Percentiles rank a stretch among this genome's conserved stretches.
phyloP scores from a whole-genome alignment of 2,888 invertebrate species.

The Parelbella ahira region DNA sequence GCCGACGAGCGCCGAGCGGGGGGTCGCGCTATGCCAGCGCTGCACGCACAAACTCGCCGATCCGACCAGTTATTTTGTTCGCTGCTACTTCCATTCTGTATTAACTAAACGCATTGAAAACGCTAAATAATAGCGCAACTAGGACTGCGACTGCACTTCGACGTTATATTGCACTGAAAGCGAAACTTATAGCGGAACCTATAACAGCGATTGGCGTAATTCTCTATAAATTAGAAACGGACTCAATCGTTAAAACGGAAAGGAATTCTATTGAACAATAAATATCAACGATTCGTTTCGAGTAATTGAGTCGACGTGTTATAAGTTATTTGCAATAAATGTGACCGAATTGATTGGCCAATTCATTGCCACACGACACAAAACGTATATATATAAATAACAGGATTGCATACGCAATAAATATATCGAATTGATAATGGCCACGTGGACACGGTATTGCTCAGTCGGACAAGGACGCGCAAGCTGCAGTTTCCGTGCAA shows the following conservation, averaged over 20 bases:
- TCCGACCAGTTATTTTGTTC: slow-evolving; percentile 52
- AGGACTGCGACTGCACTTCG: slow-evolving; percentile 13
- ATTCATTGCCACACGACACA: slow-evolving; percentile 20
- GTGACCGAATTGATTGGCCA: slow-evolving; percentile 9
- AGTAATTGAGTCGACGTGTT: slow-evolving; percentile 3
- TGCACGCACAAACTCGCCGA: slow-evolving; percentile 62
- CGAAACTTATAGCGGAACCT: slow-evolving; percentile 19
- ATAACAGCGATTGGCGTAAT: slow-evolving; percentile 6
- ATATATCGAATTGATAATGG: slow-evolving; percentile 8
- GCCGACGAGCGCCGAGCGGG: slow-evolving; percentile 58
- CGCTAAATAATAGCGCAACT: slow-evolving; percentile 12
- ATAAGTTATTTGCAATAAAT: slow-evolving; percentile 5
- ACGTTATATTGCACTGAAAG: slow-evolving; percentile 16
- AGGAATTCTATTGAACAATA: slow-evolving; percentile 13
- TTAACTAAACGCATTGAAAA: slow-evolving; percentile 28
- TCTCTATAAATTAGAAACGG: slow-evolving; percentile 21
- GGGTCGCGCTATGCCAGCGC: slow-evolving; percentile 57
- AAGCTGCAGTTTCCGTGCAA: slow-evolving; percentile 1
- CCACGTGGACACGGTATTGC: slow-evolving; percentile 14
- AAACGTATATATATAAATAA: slow-evolving; percentile 26
- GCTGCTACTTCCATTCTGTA: slow-evolving; percentile 44
- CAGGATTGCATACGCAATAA: slow-evolving; percentile 24
- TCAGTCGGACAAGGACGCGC: slow-evolving; percentile 7
- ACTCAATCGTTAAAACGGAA: slow-evolving; percentile 13
- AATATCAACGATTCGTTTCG: slow-evolving; percentile 17